A percentile compares a stretch with the other conserved stretches of the same genome.
phyloP scores from a whole-genome alignment of 2,113 vertebrate genomes.

The Cairina moschata region DNA sequence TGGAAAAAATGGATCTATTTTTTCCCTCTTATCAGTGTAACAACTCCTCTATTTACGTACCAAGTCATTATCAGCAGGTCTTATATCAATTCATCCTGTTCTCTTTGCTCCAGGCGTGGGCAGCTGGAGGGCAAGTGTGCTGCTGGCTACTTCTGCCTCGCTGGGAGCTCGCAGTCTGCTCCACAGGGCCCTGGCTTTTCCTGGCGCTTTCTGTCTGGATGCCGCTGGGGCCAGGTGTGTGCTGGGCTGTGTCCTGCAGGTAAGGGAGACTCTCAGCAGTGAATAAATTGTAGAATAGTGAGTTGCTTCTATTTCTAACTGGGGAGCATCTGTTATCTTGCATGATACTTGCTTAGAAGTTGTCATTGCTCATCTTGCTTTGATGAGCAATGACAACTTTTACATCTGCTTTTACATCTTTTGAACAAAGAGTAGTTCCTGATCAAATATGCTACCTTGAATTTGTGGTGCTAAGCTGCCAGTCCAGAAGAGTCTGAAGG shows the following conservation, averaged over 20 bases:
- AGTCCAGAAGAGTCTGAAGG: not conserved
- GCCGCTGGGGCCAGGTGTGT: slow-evolving; percentile 80
- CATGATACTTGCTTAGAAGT: not conserved
- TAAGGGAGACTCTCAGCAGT: slow-evolving; percentile 22
- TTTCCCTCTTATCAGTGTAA: fast-evolving
- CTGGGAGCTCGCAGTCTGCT: slow-evolving; percentile 82
- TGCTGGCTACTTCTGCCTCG: slow-evolving; percentile 86
- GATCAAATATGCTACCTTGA: not conserved
- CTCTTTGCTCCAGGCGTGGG: slow-evolving; percentile 75
- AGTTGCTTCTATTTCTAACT: not conserved
- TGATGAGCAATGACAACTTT: no score
- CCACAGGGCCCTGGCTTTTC: slow-evolving; percentile 68
- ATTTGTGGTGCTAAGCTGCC: not conserved
- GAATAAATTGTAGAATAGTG: fast-evolving
- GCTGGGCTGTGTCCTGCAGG: slow-evolving; percentile 88
- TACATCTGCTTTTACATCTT: not conserved
- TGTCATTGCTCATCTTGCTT: fast-evolving
- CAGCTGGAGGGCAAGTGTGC: slow-evolving; percentile 84
- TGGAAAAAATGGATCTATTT: fast-evolving
- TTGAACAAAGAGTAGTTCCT: not conserved
- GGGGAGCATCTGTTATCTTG: not conserved
- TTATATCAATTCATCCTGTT: fast-evolving
- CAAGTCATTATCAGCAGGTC: not conserved
- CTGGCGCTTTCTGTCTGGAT: slow-evolving; percentile 61
- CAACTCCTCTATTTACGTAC: not conserved